These are phyloP conservation scores for Rhagologus leucostigma DNA, from an alignment of 2,113 vertebrate species.

Conservation along the genomic window DNA sequence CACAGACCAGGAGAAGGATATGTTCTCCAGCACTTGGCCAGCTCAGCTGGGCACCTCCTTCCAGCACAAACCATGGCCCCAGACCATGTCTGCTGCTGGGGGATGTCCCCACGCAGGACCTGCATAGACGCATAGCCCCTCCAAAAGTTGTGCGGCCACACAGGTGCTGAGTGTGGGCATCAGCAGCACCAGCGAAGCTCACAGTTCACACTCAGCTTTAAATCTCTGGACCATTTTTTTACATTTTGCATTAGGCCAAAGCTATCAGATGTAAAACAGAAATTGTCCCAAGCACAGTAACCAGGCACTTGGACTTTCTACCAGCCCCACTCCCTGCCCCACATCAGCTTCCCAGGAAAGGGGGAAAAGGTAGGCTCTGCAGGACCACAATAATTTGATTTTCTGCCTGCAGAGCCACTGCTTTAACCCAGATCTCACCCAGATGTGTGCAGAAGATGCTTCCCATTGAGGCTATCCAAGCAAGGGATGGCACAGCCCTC, in stretches of 20 bases:
- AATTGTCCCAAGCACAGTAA: background rate
- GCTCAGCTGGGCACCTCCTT: background rate
- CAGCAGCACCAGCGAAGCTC: background rate
- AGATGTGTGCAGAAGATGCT: background rate
- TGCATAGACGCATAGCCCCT: background rate
- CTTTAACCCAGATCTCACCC: background rate
- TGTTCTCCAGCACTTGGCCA: background rate
- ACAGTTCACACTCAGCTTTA: background rate
- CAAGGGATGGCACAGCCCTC: background rate
- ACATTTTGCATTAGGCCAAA: background rate
- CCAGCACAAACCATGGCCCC: background rate
- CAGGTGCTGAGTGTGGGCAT: background rate
- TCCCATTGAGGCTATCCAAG: background rate
- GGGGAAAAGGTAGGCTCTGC: background rate
- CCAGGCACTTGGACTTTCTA: background rate
- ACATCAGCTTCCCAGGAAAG: background rate
- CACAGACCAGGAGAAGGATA: background rate
- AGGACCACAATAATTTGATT: background rate
- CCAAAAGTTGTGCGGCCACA: background rate
- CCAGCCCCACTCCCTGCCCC: background rate
- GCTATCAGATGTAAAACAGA: background rate
- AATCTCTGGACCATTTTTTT: background rate
- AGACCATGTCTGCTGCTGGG: background rate
- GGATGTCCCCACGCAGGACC: background rate
- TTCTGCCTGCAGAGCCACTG: background rate